phyloP scores from a whole-genome alignment of 2,113 vertebrate genomes.

The Hiodon tergisus region DNA sequence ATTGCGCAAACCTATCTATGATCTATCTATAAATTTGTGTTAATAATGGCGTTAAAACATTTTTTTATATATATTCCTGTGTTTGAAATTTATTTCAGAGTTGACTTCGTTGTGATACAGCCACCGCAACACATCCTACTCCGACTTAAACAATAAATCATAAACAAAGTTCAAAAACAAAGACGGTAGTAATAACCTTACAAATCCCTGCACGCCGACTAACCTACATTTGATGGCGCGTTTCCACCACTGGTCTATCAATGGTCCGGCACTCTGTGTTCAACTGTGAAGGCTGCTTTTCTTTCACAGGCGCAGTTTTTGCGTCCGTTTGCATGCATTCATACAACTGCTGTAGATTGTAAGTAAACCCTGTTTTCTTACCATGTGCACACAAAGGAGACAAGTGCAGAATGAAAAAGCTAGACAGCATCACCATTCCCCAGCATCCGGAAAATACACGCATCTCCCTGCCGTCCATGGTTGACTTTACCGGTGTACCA shows the following conservation, averaged over 20 bases:
- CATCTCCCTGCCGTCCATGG: constrained; percentile 52
- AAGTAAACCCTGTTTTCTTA: constrained; percentile 44
- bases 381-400: constrained; percentile 55
- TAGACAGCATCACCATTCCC: constrained; percentile 52
- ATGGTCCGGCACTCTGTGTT: constrained; percentile 6
- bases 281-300: not conserved
- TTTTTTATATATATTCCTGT: not conserved
- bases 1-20: not conserved
- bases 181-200: not conserved
- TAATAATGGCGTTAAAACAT: not conserved
- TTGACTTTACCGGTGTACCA: constrained; percentile 27
- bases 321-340: not conserved
- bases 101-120: no score
- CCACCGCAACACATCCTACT: no score
- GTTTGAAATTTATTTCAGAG: no score
- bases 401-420: constrained; percentile 54
- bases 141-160: not conserved
- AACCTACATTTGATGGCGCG: constrained; percentile 29
- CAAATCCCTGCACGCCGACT: constrained; percentile 19
- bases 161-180: not conserved
- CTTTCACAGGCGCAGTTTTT: not conserved
- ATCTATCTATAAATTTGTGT: not conserved
- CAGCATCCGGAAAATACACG: constrained; percentile 52
- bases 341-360: not conserved
- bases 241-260: constrained; percentile 6